Conservation (phyloP, 2,797 vertebrate species). For the Sebastes steindachneri region DNA sequence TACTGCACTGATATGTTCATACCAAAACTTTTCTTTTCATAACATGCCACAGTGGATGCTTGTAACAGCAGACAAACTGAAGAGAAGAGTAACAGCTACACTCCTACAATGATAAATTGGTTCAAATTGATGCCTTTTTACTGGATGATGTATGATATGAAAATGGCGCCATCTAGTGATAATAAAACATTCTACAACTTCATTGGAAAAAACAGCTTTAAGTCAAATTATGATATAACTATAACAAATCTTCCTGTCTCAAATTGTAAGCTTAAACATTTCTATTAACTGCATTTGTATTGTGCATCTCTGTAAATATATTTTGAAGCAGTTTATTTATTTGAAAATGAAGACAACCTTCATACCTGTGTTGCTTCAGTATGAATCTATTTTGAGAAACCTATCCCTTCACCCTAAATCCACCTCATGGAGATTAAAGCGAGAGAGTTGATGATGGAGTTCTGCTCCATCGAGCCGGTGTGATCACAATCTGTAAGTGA, state of each 20-base stretch:
- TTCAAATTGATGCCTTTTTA: background rate
- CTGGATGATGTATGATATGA: background rate
- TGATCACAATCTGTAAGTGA: constrained; percentile 46
- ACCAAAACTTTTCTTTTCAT: background rate
- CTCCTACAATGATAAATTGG: background rate
- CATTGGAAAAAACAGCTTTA: background rate
- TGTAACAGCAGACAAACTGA: background rate
- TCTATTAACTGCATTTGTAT: background rate
- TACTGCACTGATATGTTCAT: background rate
- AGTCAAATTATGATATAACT: background rate
- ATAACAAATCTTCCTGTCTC: background rate
- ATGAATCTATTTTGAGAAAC: background rate
- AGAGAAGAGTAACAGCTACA: background rate
- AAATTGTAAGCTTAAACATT: background rate
- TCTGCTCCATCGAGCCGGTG: constrained; percentile 36
- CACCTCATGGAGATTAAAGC: constrained; percentile 36
- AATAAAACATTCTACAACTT: background rate
- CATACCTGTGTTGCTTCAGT: background rate
- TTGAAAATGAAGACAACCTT: background rate
- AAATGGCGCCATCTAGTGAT: constrained; percentile 70
- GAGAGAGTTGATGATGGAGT: constrained; percentile 34
- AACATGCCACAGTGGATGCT: background rate
- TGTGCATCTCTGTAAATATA: background rate
- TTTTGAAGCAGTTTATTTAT: background rate
- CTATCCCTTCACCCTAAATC: background rate